phyloP scores from a whole-genome alignment of 2,888 invertebrate species.

The Synergus laeviventris region DNA sequence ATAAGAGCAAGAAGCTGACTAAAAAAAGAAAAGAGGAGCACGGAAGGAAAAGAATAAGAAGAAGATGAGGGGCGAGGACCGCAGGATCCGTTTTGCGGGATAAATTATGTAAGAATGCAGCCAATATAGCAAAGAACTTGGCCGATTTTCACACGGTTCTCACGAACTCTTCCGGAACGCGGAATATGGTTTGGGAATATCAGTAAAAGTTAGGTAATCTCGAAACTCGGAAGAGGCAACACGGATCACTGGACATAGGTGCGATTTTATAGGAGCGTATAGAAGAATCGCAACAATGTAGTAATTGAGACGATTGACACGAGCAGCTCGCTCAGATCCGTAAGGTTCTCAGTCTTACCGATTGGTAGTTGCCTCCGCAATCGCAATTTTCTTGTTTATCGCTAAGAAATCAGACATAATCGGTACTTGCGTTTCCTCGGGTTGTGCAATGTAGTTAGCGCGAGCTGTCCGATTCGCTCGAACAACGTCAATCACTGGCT shows the following conservation, averaged over 20 bases:
- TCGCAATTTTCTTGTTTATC: slow-evolving; percentile 53
- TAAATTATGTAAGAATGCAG: slow-evolving; percentile 52
- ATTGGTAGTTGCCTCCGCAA: slow-evolving; percentile 37
- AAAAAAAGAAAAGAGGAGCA: neutral
- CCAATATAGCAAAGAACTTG: slow-evolving; percentile 44
- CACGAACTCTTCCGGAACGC: slow-evolving; percentile 52
- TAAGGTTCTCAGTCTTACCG: slow-evolving; percentile 11
- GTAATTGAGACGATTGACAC: slow-evolving; percentile 30
- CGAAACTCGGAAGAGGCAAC: slow-evolving; percentile 24
- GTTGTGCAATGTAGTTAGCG: slow-evolving; percentile 64
- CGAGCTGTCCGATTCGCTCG: slow-evolving; percentile 48
- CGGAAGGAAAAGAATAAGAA: neutral
- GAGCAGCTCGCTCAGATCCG: slow-evolving; percentile 1
- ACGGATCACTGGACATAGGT: slow-evolving; percentile 12
- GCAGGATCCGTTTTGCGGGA: slow-evolving; percentile 48
- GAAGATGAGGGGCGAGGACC: neutral
- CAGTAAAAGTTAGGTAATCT: slow-evolving; percentile 29
- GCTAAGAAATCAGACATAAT: slow-evolving; percentile 46
- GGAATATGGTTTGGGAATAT: slow-evolving; percentile 43
- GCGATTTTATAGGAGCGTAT: slow-evolving; percentile 26
- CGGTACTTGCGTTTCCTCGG: slow-evolving; percentile 46
- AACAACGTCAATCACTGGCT: slow-evolving; percentile 43
- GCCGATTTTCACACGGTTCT: slow-evolving; percentile 48
- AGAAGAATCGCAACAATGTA: slow-evolving; percentile 35
- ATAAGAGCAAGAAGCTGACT: slow-evolving; percentile 12